Percentiles rank a stretch among this genome's conserved stretches.
These are phyloP conservation scores for Holcopasites calliopsidis DNA, from an alignment of 1,140 invertebrate species.

Conservation along the genomic window DNA sequence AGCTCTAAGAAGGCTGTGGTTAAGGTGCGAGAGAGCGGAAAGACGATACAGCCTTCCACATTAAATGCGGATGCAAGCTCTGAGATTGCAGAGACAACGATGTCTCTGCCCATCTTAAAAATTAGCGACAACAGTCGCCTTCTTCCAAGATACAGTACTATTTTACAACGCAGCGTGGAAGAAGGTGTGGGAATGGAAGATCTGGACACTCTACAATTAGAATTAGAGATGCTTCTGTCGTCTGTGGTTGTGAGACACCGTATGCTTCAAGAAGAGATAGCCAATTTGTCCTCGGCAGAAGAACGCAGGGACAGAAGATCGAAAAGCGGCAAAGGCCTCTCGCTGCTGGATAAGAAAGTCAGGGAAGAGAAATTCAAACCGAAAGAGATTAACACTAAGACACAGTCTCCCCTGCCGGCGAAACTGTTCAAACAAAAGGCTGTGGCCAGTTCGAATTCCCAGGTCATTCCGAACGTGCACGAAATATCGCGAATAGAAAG, in stretches of 20 bases:
- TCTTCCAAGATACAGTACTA: constrained; percentile 80
- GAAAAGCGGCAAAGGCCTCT: constrained; percentile 79
- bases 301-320: constrained; percentile 84
- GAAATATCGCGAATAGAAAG: constrained; percentile 80
- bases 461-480: constrained; percentile 74
- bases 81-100: constrained; percentile 61
- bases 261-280: constrained; percentile 88
- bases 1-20: constrained; percentile 75
- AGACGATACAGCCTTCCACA: constrained; percentile 63
- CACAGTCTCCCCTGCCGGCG: constrained; percentile 71
- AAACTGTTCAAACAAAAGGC: constrained; percentile 77
- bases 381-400: constrained; percentile 74
- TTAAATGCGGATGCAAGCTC: constrained; percentile 64
- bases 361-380: constrained; percentile 80
- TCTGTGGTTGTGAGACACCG: constrained; percentile 88
- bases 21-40: constrained; percentile 73
- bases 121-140: constrained; percentile 80
- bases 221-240: constrained; percentile 92
- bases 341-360: constrained; percentile 79
- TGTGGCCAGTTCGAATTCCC: constrained; percentile 71
- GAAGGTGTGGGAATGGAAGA: constrained; percentile 89
- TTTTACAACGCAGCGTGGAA: constrained; percentile 82
- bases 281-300: constrained; percentile 85
- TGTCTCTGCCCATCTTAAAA: constrained; percentile 75
- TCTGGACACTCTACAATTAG: constrained; percentile 90